Evolutionary conservation across 2,113 vertebrate genomes (phyloP).

Genomic region (Lates calcarifer): DNA sequence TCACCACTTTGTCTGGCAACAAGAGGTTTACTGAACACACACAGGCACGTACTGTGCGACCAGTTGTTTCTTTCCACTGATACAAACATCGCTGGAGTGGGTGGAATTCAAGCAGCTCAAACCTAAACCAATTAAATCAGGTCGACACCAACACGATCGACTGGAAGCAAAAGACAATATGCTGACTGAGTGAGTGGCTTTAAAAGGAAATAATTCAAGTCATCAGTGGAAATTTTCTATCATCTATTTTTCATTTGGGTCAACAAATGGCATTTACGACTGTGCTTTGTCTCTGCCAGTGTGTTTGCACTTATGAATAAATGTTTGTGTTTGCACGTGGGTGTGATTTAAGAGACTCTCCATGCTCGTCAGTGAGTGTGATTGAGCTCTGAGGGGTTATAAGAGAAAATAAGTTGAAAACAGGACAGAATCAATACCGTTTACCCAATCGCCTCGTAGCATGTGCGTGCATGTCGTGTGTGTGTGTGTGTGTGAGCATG

Average conservation of each 20-base stretch:
- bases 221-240: slow-evolving; percentile 38
- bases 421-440: slow-evolving; percentile 76
- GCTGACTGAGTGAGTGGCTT: slow-evolving; percentile 1
- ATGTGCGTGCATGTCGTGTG: slow-evolving; percentile 1
- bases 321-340: slow-evolving; percentile 62
- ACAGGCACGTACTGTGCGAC: neutral
- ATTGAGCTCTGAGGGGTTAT: slow-evolving; percentile 70
- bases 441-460: slow-evolving; percentile 63
- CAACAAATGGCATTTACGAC: slow-evolving; percentile 38
- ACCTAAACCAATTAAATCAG: slow-evolving; percentile 44
- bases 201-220: slow-evolving; percentile 47
- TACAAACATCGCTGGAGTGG: slow-evolving; percentile 21
- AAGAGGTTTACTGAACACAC: neutral
- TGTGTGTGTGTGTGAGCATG: slow-evolving; percentile 10
- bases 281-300: slow-evolving; percentile 23
- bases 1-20: neutral
- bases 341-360: slow-evolving; percentile 69
- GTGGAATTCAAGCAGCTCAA: slow-evolving; percentile 26
- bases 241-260: slow-evolving; percentile 51
- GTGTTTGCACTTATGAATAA: slow-evolving; percentile 57
- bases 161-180: slow-evolving; percentile 21
- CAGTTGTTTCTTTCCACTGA: neutral
- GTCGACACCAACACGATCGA: slow-evolving; percentile 20
- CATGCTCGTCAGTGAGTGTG: slow-evolving; percentile 50
- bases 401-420: slow-evolving; percentile 76